Conservation (phyloP, 2,797 vertebrate genomes). For the Acipenser oxyrinchus region DNA sequence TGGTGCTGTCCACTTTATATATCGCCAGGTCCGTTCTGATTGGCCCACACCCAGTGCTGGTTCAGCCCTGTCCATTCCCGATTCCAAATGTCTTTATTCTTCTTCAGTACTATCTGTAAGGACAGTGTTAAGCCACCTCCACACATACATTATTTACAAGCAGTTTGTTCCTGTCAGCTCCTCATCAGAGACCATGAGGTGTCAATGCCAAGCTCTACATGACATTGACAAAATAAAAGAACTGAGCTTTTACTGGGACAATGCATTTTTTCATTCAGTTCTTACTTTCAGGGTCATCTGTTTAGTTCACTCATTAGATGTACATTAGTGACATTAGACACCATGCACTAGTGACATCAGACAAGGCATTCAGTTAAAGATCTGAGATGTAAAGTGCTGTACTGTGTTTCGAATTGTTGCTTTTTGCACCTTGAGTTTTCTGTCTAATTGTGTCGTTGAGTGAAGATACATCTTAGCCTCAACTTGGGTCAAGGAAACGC, state of each 20-base stretch:
- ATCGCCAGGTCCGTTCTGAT: too few species aligned
- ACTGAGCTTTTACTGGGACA: neutral
- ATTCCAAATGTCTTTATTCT: neutral
- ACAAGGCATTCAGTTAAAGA: neutral
- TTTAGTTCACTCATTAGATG: conserved; percentile 18
- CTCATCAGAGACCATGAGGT: conserved; percentile 44
- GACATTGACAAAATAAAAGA: conserved; percentile 3
- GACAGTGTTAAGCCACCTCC: conserved; percentile 26
- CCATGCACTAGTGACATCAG: neutral
- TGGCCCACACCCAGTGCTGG: too few species aligned
- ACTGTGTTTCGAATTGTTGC: conserved; percentile 14
- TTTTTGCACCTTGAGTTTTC: conserved; percentile 7
- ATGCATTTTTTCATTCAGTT: conserved; percentile 8
- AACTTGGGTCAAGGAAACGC: neutral
- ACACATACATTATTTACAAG: conserved; percentile 53
- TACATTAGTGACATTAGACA: conserved; percentile 13
- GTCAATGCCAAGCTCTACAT: conserved; percentile 38
- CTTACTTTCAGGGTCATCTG: conserved; percentile 15
- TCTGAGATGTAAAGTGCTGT: neutral
- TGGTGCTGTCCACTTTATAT: too few species aligned
- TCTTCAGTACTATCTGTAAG: conserved; percentile 25
- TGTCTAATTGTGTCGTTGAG: conserved; percentile 1
- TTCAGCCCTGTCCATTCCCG: too few species aligned
- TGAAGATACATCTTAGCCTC: neutral
- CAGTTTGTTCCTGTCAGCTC: conserved; percentile 45